A percentile compares a stretch with the other conserved stretches of the same genome.
Conservation (phyloP, 1,140 invertebrate genomes). For the Agrypnia vestita region DNA sequence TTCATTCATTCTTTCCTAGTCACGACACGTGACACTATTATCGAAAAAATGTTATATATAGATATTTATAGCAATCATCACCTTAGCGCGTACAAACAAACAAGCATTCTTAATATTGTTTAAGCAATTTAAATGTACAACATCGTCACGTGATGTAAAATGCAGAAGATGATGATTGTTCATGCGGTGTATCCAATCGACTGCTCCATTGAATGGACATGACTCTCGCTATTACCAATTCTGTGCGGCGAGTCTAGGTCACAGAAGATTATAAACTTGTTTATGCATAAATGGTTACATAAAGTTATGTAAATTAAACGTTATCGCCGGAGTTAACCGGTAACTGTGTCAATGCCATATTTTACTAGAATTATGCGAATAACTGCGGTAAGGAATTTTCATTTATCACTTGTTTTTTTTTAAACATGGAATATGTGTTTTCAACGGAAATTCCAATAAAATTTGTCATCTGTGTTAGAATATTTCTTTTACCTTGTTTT, state of each 20-base stretch:
- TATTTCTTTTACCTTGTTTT: background rate
- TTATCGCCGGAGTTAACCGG: constrained; percentile 16
- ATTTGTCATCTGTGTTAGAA: background rate
- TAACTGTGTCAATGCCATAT: constrained; percentile 27
- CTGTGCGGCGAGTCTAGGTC: background rate
- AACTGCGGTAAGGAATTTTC: constrained; percentile 8
- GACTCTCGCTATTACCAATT: too few species aligned
- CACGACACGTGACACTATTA: too few species aligned
- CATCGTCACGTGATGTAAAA: background rate
- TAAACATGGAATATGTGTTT: too few species aligned
- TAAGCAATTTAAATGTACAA: background rate
- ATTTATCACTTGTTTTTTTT: constrained; percentile 3
- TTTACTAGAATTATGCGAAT: background rate
- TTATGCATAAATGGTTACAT: constrained; percentile 20
- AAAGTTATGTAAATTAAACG: constrained; percentile 20
- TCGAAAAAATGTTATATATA: too few species aligned
- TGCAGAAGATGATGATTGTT: background rate
- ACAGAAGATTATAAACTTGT: background rate
- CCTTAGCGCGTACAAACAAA: too few species aligned
- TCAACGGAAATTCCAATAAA: background rate
- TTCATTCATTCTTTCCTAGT: too few species aligned
- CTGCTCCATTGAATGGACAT: too few species aligned
- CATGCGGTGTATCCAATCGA: too few species aligned
- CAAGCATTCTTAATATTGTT: background rate
- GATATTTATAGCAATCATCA: too few species aligned